Percentiles rank a stretch among this genome's conserved stretches.
Conservation (phyloP, 2,797 vertebrate species). For the Lagorchestes hirsutus region DNA sequence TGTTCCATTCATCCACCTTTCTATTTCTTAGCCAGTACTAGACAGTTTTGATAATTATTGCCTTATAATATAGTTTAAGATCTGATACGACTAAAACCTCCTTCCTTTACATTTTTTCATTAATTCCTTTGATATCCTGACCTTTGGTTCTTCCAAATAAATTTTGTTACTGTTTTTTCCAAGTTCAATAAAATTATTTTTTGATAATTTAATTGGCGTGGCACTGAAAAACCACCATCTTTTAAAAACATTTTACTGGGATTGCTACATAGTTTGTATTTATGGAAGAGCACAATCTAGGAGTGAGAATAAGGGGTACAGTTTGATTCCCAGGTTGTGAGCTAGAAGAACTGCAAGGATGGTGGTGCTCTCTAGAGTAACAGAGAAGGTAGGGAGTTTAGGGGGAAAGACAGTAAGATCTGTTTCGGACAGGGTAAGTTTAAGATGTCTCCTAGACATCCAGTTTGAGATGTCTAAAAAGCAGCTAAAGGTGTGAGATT, state of each 20-base stretch:
- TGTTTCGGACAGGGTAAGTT: too few relatives aligned
- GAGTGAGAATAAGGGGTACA: too few relatives aligned
- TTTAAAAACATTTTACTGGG: not conserved
- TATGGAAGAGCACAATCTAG: not conserved
- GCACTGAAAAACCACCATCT: not conserved
- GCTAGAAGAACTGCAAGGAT: too few relatives aligned
- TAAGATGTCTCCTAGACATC: too few relatives aligned
- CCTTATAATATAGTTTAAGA: not conserved
- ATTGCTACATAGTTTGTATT: not conserved
- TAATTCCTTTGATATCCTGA: not conserved
- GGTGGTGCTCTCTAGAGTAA: too few relatives aligned
- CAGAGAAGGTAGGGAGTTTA: too few relatives aligned
- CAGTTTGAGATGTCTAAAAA: too few relatives aligned
- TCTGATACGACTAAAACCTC: not conserved
- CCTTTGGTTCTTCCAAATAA: not conserved
- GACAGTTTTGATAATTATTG: not conserved
- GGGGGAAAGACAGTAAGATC: too few relatives aligned
- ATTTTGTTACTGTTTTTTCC: not conserved
- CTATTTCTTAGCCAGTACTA: not conserved
- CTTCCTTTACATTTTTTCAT: not conserved
- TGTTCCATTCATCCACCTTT: not conserved
- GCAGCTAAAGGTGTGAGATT: too few relatives aligned
- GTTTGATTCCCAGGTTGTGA: too few relatives aligned
- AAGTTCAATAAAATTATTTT: not conserved
- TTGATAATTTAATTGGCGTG: not conserved